phyloP scores from a whole-genome alignment of 2,888 invertebrate genomes.

The Physocephala rufipes region DNA sequence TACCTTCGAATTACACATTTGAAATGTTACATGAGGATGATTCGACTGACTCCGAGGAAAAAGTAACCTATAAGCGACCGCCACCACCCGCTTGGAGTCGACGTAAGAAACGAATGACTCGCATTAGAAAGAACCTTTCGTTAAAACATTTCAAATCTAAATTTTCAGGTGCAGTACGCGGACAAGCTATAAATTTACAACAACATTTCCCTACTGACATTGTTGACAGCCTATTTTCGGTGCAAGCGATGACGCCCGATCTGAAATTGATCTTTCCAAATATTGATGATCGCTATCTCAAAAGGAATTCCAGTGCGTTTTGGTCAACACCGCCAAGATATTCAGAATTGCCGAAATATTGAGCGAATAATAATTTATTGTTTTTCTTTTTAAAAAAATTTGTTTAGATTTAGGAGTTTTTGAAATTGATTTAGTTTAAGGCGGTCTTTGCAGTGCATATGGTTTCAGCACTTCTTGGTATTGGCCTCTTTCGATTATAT shows the following conservation, averaged over 20 bases:
- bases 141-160: no score
- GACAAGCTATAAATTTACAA: conserved; percentile 66
- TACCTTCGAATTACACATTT: conserved; percentile 59
- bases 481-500: no score
- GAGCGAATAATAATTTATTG: conserved; percentile 29
- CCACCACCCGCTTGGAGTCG: conserved; percentile 66
- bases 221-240: conserved; percentile 72
- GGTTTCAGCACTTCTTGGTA: no score
- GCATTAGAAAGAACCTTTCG: neutral
- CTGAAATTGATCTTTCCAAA: conserved; percentile 74
- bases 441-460: no score
- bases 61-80: conserved; percentile 57
- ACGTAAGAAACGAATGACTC: conserved; percentile 56
- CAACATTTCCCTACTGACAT: conserved; percentile 62
- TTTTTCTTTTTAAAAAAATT: no score
- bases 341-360: conserved; percentile 68
- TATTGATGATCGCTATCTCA: conserved; percentile 73
- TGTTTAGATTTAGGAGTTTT: no score
- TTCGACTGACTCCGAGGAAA: conserved; percentile 65
- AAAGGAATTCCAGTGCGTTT: conserved; percentile 78
- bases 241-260: conserved; percentile 73
- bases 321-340: conserved; percentile 79
- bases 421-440: no score
- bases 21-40: conserved; percentile 65
- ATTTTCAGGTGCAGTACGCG: conserved; percentile 63